Base-by-base conservation (phyloP, 2,113 vertebrate species). In the Ivindomyrus marchei region DNA sequence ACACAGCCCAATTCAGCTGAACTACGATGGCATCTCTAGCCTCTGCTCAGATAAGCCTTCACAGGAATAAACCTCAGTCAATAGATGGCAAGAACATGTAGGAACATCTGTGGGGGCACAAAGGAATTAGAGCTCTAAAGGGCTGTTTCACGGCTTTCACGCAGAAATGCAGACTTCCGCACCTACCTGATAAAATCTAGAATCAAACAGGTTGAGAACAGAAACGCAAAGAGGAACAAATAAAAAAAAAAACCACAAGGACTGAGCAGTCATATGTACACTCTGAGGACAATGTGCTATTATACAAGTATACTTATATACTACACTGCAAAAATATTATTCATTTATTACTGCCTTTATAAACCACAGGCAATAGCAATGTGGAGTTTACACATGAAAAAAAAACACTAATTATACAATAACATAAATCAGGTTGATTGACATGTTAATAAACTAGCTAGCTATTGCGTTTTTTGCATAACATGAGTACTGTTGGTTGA, bases 161-260 rank as follows among this genome's bases (percentile, higher is more conserved):
- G 39, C 19, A 39, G 31, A 56, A 50, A 52, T 42, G 49, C 46
- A 9, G 49, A 83, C 66, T 89, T 83, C 56, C 13, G 19, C 88
- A 89, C 74, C 88, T 31, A n/a, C 88, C 8, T 27, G 50, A 77
- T 83, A 84, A 89, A 83, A 45, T 53, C 74, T 36, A 84, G 36
- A 47, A 47, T 24, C 39, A 45, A 85, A 85, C 83, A 85, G 83
- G 42, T 47, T 45, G 45, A 45, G 8, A 3, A 85, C 19, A 85
- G 21, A 19, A 47, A 85, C 9, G 39, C 8, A 47, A 42, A 11
- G 45, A 47, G 39, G 42, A 45, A 17, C 31, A 39, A 80, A 80
- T 42, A 42, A 36, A 36, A 27, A n/a, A 9, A 56, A 56, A 21
- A 19, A 15, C 8, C 62, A 13, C n/a, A 0, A 31, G 11, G n/a